These are phyloP conservation scores for Drosophila histrio DNA, from an alignment of 2,888 invertebrate species.

Conservation along the genomic window DNA sequence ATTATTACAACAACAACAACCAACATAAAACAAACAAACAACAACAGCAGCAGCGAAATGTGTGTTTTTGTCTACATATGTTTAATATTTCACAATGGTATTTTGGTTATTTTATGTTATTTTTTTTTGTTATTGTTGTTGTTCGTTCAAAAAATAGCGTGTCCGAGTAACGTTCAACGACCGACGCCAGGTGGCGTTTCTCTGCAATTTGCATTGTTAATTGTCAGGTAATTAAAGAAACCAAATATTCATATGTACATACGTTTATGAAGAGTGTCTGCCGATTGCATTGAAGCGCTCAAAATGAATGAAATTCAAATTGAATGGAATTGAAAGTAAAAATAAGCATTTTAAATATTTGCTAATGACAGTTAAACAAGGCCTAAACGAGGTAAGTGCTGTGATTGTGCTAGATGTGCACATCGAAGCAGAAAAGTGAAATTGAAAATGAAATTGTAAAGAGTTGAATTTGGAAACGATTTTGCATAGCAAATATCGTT, in stretches of 20 bases:
- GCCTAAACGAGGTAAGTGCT: background rate
- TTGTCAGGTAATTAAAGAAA: constrained; percentile 52
- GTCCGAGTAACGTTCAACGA: constrained; percentile 49
- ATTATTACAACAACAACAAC: constrained; percentile 40
- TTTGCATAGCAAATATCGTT: constrained; percentile 1
- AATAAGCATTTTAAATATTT: constrained; percentile 22
- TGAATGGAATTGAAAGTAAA: constrained; percentile 39
- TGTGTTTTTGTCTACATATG: constrained; percentile 49
- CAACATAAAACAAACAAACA: constrained; percentile 1
- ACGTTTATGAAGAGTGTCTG: background rate
- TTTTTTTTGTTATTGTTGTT: background rate
- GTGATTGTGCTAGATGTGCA: background rate
- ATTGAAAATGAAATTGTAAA: constrained; percentile 14
- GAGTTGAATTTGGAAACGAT: background rate
- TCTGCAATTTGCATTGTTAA: constrained; percentile 69
- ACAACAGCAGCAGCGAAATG: constrained; percentile 11
- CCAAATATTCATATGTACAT: constrained; percentile 18
- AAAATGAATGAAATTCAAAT: constrained; percentile 17
- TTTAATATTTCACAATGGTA: constrained; percentile 40
- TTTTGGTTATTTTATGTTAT: constrained; percentile 23
- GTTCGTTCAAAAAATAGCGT: constrained; percentile 38
- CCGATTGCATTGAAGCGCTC: constrained; percentile 1
- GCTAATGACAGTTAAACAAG: constrained; percentile 46
- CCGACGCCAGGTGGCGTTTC: constrained; percentile 56
- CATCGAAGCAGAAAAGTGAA: constrained; percentile 6